A percentile compares a stretch with the other conserved stretches of the same genome.
These are phyloP conservation scores for Brachypteracias leptosomus DNA, from an alignment of 2,113 vertebrate genomes.

Conservation along the genomic window DNA sequence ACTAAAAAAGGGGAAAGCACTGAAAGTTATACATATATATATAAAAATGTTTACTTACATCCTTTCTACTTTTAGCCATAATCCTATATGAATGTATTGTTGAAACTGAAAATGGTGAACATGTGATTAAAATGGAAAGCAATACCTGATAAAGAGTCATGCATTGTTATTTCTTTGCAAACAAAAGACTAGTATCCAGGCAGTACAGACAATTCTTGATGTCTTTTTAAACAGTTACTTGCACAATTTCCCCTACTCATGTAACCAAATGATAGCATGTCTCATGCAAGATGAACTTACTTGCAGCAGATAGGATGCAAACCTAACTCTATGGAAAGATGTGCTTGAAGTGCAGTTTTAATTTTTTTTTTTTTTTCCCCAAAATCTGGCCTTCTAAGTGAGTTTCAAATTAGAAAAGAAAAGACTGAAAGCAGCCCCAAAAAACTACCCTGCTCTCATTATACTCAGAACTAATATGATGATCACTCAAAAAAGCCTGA, in stretches of 20 bases:
- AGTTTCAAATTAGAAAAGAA: neutral
- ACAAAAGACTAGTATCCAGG: neutral
- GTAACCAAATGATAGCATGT: neutral
- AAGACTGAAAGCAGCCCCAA: neutral
- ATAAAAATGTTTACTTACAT: neutral
- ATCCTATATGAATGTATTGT: neutral
- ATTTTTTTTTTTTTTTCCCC: neutral
- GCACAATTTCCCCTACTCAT: neutral
- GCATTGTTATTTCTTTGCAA: neutral
- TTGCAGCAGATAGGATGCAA: neutral
- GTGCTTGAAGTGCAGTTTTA: neutral
- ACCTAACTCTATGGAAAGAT: neutral
- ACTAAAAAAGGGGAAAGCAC: neutral
- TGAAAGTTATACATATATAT: too few species aligned
- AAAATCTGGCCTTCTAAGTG: neutral
- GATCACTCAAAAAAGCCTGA: neutral
- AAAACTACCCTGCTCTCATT: neutral
- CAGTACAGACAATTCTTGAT: neutral
- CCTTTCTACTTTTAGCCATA: neutral
- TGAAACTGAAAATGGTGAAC: neutral
- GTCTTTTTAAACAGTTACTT: neutral
- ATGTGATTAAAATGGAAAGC: conserved; percentile 18
- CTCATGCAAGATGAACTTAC: neutral
- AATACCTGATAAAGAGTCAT: neutral
- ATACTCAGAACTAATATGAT: neutral